phyloP scores from a whole-genome alignment of 2,888 invertebrate genomes.

The Drosophila prolongata region DNA sequence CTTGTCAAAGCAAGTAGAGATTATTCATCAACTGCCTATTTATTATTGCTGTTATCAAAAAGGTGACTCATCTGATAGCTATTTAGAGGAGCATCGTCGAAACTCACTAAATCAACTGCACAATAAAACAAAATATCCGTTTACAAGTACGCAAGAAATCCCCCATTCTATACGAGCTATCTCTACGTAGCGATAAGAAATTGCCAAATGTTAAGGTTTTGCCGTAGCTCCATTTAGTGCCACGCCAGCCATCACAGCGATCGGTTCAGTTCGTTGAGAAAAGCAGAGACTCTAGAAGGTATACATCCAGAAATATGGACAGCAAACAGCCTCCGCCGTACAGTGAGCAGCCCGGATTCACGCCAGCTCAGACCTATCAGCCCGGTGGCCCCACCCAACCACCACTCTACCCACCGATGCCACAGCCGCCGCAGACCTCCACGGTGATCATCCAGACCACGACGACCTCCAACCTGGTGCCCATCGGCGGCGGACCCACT shows the following conservation, averaged over 20 bases:
- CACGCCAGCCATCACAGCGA: slow-evolving; percentile 34
- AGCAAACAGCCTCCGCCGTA: slow-evolving; percentile 81
- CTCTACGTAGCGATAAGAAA: slow-evolving; percentile 34
- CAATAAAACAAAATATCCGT: slow-evolving; percentile 19
- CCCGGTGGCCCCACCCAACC: slow-evolving; percentile 74
- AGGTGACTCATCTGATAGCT: slow-evolving; percentile 29
- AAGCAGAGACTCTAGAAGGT: not conserved
- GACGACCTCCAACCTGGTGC: slow-evolving; percentile 63
- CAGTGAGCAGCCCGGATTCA: slow-evolving; percentile 67
- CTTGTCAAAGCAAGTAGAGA: slow-evolving; percentile 2
- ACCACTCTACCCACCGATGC: slow-evolving; percentile 60
- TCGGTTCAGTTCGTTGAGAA: slow-evolving; percentile 39
- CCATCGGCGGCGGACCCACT: slow-evolving; percentile 70
- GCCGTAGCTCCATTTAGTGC: slow-evolving; percentile 46
- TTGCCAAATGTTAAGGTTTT: slow-evolving; percentile 8
- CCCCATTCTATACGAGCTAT: slow-evolving; percentile 13
- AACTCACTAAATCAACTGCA: slow-evolving; percentile 29
- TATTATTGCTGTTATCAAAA: not conserved
- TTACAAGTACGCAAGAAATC: slow-evolving; percentile 23
- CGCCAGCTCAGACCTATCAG: slow-evolving; percentile 81
- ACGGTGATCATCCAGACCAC: slow-evolving; percentile 80
- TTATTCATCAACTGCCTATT: slow-evolving; percentile 10
- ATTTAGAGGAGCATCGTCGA: slow-evolving; percentile 1
- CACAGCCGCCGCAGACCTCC: slow-evolving; percentile 59
- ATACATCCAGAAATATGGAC: slow-evolving; percentile 44